Base-by-base conservation (phyloP, 2,113 vertebrate genomes). In the Xiphophorus hellerii region DNA sequence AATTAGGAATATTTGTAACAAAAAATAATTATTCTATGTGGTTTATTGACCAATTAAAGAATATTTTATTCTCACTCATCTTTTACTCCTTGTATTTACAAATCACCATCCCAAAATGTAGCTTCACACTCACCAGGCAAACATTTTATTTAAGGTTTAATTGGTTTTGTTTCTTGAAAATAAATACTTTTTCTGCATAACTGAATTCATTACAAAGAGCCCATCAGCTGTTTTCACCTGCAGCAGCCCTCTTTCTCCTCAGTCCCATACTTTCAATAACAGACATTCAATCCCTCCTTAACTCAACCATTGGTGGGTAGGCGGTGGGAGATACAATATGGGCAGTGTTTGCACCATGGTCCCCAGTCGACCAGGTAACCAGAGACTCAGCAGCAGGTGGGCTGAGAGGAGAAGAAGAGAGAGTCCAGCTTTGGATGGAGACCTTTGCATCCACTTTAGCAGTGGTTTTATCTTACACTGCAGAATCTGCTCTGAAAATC, bases 251-350 rank as follows among this genome's bases (percentile, higher is more conserved):
- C 61, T 62, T 48, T 35, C 64, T 74, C 5, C 75, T 71, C 82
- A 71, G 74, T 82, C 85, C 58, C 74, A 73, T 74, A 84, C 78
- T 89, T 85, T 85, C 69, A 92, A 89, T 84, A 86, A 68, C 25
- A 4, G 88, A 85, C 83, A 93, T 89, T 77, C 67, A 86, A 92
- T 89, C 82, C 76, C 64, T 78, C 63, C 73, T 74, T 70, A 81
- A 91, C 87, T 83, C 89, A 84, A 69, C 62, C 66, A 27, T 13
- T 61, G 74, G 33, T n/a, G 60, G 8, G 68, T 58, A 66, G 61
- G 74, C 62, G 5, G 44, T n/a, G 44, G 5, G 63, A 3, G 25
- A 10, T 1, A 93, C 92, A 92, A 93, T 92, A 79, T 82, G 72
- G 44, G 25, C 84, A 91, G 90, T 92, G 92, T 91, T 90, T 72